Evolutionary conservation across 2,113 vertebrate species (phyloP).

Genomic region (Eurypyga helias): DNA sequence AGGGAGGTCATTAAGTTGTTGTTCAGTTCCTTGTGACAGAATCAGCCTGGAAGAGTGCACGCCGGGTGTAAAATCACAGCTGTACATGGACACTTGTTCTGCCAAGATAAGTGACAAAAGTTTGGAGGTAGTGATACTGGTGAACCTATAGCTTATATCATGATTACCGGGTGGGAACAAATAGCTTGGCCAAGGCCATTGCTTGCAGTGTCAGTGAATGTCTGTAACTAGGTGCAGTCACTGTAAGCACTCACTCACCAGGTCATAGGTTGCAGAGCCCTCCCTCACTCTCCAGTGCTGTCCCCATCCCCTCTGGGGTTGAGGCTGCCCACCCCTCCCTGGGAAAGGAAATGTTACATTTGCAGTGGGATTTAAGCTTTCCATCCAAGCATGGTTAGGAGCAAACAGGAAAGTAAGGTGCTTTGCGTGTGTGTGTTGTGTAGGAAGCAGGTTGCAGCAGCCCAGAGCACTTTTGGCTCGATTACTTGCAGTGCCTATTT

Average conservation of each 20-base stretch:
- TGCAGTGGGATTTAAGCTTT: background rate
- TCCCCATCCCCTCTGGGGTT: background rate
- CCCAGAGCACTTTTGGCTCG: background rate
- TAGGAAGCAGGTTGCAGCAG: background rate
- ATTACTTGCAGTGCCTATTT: background rate
- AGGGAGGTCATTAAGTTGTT: background rate
- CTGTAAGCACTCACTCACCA: rapidly evolving
- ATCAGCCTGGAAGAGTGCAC: background rate
- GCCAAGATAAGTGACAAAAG: background rate
- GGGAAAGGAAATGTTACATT: background rate
- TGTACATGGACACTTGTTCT: background rate
- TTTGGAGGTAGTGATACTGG: background rate
- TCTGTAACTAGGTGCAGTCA: background rate
- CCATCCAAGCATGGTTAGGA: background rate
- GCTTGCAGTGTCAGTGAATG: background rate
- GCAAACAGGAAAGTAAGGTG: background rate
- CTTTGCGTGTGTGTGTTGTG: background rate
- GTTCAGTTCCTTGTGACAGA: background rate
- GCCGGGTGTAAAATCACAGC: background rate
- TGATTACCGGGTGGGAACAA: background rate
- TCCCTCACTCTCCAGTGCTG: background rate
- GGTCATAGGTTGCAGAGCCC: background rate
- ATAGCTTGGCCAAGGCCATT: background rate
- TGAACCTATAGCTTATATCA: background rate
- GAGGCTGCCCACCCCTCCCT: background rate